Evolutionary conservation across 2,888 invertebrate species (phyloP), one percentile per base, ranked within the genome.

Genomic region (Galeopsomyia nigrocyanea): DNA sequence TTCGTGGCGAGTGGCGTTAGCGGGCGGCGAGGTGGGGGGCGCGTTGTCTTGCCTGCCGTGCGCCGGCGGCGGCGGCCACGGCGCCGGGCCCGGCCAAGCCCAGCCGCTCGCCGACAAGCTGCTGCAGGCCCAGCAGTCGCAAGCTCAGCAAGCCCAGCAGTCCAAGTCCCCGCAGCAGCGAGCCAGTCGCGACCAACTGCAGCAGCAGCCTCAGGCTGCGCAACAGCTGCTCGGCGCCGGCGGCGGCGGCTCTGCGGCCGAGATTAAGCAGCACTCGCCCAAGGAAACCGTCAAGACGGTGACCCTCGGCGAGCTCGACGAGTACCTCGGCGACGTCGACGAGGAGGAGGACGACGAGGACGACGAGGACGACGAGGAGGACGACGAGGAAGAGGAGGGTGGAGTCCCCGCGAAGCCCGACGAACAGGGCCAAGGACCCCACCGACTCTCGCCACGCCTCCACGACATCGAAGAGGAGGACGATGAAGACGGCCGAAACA

Each of bases 381-480:
- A 76, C 53, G 77, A 65, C 16, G 73, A 53, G 16, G 64, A 73
- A 26, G 74, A 55, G 22, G 78, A 76, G 21, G 75, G 76, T 49
- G 77, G 79, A 46, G 65, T 53, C 73, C 77, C 53, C 80, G 78
- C 16, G 77, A 39, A 56, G n/a, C 73, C 47, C 73, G 39, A 80
- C 60, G 73, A 75, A 31, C 83, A 83, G 51, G 86, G 86, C 88
- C 89, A 79, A 88, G 90, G 81, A 87, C 91, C 83, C 88, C 90
- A 81, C 86, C 89, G 86, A 87, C 91, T 83, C 90, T 93, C 88
- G 91, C 92, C 93, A 65, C 92, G 93, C 73, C 88, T 94, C 77
- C 94, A 94, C 79, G 94, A 94, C 81, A 94, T 94, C 78, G 93
- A 93, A 84, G 94, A 94, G 84, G 94, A 94, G 86, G 94, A 94